phyloP scores from a whole-genome alignment of 2,888 invertebrate species.

The Torymus aiolomorphi region DNA sequence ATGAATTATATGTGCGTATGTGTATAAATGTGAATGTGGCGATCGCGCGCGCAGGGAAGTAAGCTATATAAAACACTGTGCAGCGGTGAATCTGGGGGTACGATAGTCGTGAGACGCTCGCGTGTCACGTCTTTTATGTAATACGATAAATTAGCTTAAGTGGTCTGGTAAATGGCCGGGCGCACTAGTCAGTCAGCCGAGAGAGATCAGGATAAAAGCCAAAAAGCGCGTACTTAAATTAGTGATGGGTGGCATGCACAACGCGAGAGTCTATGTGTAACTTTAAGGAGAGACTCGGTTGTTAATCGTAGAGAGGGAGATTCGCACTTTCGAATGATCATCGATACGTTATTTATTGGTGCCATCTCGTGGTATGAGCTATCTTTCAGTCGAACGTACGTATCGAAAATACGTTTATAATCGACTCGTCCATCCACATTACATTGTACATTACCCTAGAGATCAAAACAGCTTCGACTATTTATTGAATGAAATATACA shows the following conservation, averaged over 20 bases:
- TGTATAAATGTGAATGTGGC: neutral
- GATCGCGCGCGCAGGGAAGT: constrained; percentile 4
- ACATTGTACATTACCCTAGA: too few species aligned
- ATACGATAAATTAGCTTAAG: constrained; percentile 21
- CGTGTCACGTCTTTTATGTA: constrained; percentile 11
- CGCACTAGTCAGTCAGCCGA: constrained; percentile 38
- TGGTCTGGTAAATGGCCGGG: constrained; percentile 28
- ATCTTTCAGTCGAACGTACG: too few species aligned
- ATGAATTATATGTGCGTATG: neutral
- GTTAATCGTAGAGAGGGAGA: constrained; percentile 35
- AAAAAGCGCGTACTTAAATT: constrained; percentile 50
- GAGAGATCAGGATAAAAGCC: constrained; percentile 31
- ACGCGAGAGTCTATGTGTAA: neutral
- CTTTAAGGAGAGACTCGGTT: neutral
- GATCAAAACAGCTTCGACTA: too few species aligned
- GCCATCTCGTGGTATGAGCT: too few species aligned
- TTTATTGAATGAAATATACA: too few species aligned
- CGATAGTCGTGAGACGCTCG: neutral
- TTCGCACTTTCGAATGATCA: neutral
- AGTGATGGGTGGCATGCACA: neutral
- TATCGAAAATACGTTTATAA: too few species aligned
- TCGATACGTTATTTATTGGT: neutral
- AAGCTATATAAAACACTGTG: neutral
- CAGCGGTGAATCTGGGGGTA: neutral
- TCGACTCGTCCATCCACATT: too few species aligned